phyloP scores from a whole-genome alignment of 2,888 invertebrate species.

The Tipula lateralis region DNA sequence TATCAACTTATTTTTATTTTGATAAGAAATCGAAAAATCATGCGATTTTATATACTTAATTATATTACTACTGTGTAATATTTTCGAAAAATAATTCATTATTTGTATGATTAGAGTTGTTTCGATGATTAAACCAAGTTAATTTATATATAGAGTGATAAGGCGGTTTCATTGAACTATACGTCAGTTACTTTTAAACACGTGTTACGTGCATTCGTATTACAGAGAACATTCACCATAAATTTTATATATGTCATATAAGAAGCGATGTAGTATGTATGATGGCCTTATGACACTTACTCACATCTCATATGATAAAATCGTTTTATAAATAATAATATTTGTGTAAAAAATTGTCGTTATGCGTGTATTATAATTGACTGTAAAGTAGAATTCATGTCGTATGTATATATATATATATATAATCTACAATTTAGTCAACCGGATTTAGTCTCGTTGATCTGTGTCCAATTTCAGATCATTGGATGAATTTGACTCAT shows the following conservation, averaged over 20 bases:
- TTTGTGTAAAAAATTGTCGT: not conserved
- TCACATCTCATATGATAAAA: not conserved
- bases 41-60: not conserved
- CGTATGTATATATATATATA: too few species aligned
- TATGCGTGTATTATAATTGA: not conserved
- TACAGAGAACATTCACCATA: not conserved
- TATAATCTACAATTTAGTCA: too few species aligned
- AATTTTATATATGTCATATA: not conserved
- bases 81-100: not conserved
- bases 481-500: too few species aligned
- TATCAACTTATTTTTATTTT: too few species aligned
- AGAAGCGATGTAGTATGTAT: not conserved
- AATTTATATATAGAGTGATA: not conserved
- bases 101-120: not conserved
- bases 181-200: not conserved
- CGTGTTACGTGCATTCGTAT: not conserved
- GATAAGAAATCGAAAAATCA: not conserved
- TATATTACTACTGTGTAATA: not conserved
- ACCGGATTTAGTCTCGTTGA: too few species aligned
- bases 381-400: not conserved
- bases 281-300: not conserved
- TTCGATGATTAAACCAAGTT: not conserved
- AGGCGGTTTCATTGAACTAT: not conserved
- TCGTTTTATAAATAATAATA: not conserved
- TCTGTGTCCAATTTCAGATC: too few species aligned